Base-by-base conservation (phyloP, 2,888 invertebrate species). In the Nasonia oneida region DNA sequence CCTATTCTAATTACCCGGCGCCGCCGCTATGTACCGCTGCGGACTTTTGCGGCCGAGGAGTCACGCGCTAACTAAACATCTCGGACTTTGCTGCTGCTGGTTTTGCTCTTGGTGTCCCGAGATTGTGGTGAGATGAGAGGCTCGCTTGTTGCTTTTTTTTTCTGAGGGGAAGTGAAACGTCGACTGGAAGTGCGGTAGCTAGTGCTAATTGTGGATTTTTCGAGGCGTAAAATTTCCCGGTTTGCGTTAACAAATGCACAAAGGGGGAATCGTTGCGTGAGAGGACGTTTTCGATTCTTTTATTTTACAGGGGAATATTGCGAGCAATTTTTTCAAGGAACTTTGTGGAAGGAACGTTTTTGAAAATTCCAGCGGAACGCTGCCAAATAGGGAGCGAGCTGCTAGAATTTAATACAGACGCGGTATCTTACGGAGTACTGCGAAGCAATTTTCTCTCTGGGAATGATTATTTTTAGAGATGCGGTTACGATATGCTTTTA, bases 1-100 rank as follows among this genome's bases (percentile, higher is more conserved):
- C 42, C 73, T 23, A 73, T 73, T 73, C 42, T 73, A 73, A 73
- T 73, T 73, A 73, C 42, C 73, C 23, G 42, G 3, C 4, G 67
- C 12, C n/a, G 42, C 71, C 18, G 71, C 39, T 29, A 64, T 37
- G 37, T 18, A n/a, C 42, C 47, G n/a, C 42, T 73, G 73, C 73
- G 39, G 39, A 29, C 23, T 33, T 67, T 67, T 67, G 67, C 29
- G 29, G 67, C 12, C 42, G 73, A n/a, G 73, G 42, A 39, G 47
- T 23, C 42, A 39, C 47, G 47, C 67, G 73, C 73, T 37, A 42
- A 71, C 71, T 71, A 47, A 73, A 47, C 73, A 47, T 39, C 71
- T 37, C 33, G 70, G 6, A 29, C 33, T 29, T 1, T 29, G 29
- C 29, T 29, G 23, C 0, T 33, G 18, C 33, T 70, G 33, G 70